Evolutionary conservation across 2,888 invertebrate species (phyloP), one percentile per base, ranked within the genome.

Genomic region (Lydus trimaculatus): DNA sequence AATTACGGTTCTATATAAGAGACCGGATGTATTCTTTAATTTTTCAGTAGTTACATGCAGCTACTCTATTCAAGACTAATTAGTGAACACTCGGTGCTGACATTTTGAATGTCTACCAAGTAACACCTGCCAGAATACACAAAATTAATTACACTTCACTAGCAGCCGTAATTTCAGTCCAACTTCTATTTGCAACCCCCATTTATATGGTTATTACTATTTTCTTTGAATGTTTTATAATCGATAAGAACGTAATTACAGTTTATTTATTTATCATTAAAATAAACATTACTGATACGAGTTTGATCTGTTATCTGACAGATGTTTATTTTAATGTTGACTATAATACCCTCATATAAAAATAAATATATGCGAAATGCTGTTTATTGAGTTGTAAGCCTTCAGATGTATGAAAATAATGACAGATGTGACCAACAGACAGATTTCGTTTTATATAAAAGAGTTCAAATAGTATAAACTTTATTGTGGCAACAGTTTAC

Each of bases 71-170:
- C 74, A 70, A 59, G 73, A 67, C 73, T 77, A 77, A 78, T 76
- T 77, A 76, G 73, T 65, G 73, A 76, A 73, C 76, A 73, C 71
- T 74, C 74, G 73, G 75, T 61, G 72, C 71, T 76, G 77, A 77
- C 78, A 73, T 73, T 74, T 64, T 59, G 67, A 74, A 73, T 72
- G 70, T 72, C 67, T 71, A 67, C 69, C 62, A 25, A 61, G 73
- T 67, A 73, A 70, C 74, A 74, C 74, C 74, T 74, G 74, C 71
- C 70, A 70, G 67, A 70, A 71, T 73, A 74, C 70, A 73, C 70
- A 67, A 69, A 70, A 73, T 74, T 70, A 74, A 74, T 74, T 73
- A 73, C 72, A 68, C 68, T 70, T 71, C 70, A 70, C 73, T 31
- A 64, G 69, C 72, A 66, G 66, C 33, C 31, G 68, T 48, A 60